Evolutionary conservation across 2,888 invertebrate species (phyloP), one percentile per base, ranked within the genome.

Genomic region (Hoplodrina ambigua): DNA sequence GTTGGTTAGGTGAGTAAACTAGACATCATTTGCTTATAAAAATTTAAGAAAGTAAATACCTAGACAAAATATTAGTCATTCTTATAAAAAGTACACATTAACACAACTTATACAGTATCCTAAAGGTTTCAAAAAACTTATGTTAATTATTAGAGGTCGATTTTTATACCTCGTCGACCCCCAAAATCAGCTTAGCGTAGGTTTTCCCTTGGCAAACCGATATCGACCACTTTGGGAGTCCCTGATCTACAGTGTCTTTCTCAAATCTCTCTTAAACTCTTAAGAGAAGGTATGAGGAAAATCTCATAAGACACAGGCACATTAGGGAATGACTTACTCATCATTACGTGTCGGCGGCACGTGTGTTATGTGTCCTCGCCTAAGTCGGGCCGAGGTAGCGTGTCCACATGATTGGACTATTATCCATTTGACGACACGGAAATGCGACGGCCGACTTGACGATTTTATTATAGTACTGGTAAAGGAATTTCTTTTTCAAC

Each of bases 331-430:
- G 53, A 52, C 66, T 70, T 67, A 70, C 66, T 78, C 78, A 79
- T 71, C 63, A 25, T 60, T 58, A 61, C 66, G 60, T 64, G 70
- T 41, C 46, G 30, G 19, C 37, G 53, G 58, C 52, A 49, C 55
- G 53, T 46, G 49, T 59, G 15, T 30, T 11, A 54, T 66, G 56
- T 66, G 63, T 61, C 75, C 66, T 61, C 52, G 66, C 54, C 78
- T 54, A 74, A 33, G 53, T 60, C 59, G 59, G 58, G 20, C 20
- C 58, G n/a, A 69, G 54, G 59, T 62, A 19, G 62, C 62, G 58
- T 64, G 69, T 60, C 69, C 76, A 50, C 55, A 52, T 72, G 65
- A 81, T 80, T 68, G 55, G 63, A 41, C 67, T 55, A 79, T 81
- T 80, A 82, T 61, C 20, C 52, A 33, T 55, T 63, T 72, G 67